Percentiles rank a stretch among this genome's conserved stretches.
These are phyloP conservation scores for Strigamia transsilvanica DNA, from an alignment of 2,888 invertebrate species.

Conservation along the genomic window DNA sequence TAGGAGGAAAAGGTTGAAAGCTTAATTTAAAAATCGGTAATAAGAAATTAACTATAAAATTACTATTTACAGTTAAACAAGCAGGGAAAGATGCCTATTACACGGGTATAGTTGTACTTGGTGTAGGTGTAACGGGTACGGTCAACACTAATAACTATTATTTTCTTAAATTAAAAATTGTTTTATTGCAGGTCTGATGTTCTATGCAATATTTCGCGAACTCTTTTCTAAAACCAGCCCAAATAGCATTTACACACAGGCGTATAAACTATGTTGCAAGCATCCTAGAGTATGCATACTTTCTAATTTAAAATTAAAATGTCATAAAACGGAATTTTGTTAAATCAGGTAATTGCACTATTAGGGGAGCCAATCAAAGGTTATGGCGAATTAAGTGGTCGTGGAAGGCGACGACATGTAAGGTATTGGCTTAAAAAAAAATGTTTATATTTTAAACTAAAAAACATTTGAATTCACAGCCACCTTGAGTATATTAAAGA, in stretches of 20 bases:
- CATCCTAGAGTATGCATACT: constrained; percentile 71
- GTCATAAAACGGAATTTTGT: not conserved
- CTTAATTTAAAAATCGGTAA: not conserved
- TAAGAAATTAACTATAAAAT: not conserved
- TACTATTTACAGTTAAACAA: constrained; percentile 75
- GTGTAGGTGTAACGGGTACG: constrained; percentile 77
- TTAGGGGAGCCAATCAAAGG: constrained; percentile 90
- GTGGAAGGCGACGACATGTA: constrained; percentile 84
- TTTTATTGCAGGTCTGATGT: constrained; percentile 70
- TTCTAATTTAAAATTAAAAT: too few relatives aligned
- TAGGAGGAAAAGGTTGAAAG: constrained; percentile 34
- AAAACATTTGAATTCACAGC: constrained; percentile 63
- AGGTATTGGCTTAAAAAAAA: constrained; percentile 64
- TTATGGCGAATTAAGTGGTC: constrained; percentile 84
- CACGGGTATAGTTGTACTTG: constrained; percentile 80
- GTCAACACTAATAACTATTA: not conserved
- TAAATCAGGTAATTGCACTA: constrained; percentile 70
- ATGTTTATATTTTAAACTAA: not conserved
- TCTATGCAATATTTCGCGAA: constrained; percentile 84
- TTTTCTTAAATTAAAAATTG: not conserved
- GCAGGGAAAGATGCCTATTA: constrained; percentile 89
- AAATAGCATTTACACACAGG: constrained; percentile 82
- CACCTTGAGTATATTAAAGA: constrained; percentile 78
- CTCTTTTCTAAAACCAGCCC: constrained; percentile 88
- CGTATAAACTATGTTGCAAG: constrained; percentile 77